Conservation (phyloP, 2,797 vertebrate species). For the Onychomys torridus region DNA sequence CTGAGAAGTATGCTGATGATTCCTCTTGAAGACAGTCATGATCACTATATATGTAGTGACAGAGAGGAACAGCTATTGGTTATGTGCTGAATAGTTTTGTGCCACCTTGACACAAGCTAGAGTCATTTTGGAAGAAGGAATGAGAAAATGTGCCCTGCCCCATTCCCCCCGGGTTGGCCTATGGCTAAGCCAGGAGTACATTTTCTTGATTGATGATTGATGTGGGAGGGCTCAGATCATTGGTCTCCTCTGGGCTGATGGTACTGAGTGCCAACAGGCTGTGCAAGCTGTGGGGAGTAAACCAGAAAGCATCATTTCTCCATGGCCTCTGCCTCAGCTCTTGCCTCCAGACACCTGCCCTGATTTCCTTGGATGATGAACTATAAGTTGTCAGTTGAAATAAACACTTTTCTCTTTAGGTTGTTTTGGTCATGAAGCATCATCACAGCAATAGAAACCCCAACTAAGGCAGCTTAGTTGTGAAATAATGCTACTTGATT, state of each 20-base stretch:
- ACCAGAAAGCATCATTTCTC: background rate
- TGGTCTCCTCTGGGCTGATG: background rate
- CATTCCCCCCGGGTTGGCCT: background rate
- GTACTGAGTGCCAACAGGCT: background rate
- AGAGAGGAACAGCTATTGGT: background rate
- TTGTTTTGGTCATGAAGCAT: too few relatives aligned
- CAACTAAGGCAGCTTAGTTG: background rate
- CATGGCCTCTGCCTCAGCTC: background rate
- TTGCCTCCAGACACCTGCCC: background rate
- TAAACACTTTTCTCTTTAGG: background rate
- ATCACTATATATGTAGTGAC: background rate
- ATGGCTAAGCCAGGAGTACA: background rate
- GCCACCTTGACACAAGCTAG: background rate
- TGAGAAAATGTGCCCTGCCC: background rate
- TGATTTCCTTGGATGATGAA: background rate
- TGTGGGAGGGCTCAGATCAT: background rate
- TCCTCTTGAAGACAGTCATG: background rate
- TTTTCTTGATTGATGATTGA: background rate
- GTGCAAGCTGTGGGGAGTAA: background rate
- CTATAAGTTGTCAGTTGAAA: background rate
- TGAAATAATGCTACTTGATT: constrained; percentile 4
- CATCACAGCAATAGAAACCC: background rate
- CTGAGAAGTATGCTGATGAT: background rate
- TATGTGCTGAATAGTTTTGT: background rate
- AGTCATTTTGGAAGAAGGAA: background rate